Evolutionary conservation across 2,113 vertebrate species (phyloP).

Genomic region (Hepsetus odoe): DNA sequence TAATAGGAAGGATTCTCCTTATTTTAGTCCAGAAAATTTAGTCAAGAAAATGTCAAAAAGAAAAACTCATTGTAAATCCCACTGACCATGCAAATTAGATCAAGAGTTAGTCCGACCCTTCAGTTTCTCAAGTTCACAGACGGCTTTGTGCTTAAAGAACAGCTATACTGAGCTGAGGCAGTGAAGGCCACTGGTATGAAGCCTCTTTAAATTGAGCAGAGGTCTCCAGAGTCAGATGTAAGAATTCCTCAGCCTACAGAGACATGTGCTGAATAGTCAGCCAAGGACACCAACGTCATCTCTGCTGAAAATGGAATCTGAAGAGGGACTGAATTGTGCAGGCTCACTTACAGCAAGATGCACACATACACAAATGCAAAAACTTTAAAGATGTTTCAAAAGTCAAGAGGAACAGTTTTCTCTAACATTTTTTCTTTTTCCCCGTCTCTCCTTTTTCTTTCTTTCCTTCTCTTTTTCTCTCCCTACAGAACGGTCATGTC

Average conservation of each 20-base stretch:
- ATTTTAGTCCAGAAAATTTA: no score
- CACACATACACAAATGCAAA: constrained; percentile 3
- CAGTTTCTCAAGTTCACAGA: no score
- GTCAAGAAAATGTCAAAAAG: no score
- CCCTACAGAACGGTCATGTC: constrained; percentile 83
- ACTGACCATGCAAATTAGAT: background rate
- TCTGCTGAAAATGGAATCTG: constrained; percentile 3
- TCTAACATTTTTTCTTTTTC: constrained; percentile 12
- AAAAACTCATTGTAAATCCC: no score
- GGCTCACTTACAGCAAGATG: background rate
- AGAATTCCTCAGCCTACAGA: constrained; percentile 32
- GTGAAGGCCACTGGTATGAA: background rate
- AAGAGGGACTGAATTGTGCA: background rate
- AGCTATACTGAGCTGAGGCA: background rate
- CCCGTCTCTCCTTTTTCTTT: background rate
- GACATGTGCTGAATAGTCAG: background rate
- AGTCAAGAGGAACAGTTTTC: constrained; percentile 12
- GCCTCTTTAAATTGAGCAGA: constrained; percentile 11
- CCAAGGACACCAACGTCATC: constrained; percentile 28
- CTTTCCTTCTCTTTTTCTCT: background rate
- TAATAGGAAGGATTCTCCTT: no score
- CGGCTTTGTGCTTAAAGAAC: background rate
- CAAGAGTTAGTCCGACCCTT: background rate
- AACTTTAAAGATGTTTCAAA: background rate
- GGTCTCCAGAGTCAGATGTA: constrained; percentile 17